phyloP scores from a whole-genome alignment of 2,113 vertebrate species.

The Picathartes gymnocephalus region DNA sequence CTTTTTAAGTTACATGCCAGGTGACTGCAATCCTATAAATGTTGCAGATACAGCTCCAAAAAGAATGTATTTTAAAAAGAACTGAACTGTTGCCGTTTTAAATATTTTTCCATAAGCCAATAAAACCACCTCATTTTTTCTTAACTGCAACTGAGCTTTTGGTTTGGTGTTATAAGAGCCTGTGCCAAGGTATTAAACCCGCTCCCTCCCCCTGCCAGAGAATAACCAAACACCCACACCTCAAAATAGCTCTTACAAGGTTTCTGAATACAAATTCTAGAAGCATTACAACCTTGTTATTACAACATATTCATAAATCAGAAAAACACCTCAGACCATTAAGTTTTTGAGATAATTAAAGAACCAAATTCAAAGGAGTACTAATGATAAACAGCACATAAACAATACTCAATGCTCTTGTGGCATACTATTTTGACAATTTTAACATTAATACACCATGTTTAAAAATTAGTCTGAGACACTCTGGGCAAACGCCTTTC shows the following conservation, averaged over 20 bases:
- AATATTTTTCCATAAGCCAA: not conserved
- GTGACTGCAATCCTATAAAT: not conserved
- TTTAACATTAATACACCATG: not conserved
- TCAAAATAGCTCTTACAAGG: not conserved
- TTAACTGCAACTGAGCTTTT: not conserved
- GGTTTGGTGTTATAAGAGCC: not conserved
- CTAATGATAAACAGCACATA: not conserved
- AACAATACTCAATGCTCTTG: not conserved
- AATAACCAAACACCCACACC: not conserved
- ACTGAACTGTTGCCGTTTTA: not conserved
- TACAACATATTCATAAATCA: not conserved
- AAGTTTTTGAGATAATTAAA: not conserved
- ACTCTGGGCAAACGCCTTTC: not conserved
- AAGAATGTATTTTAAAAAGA: not conserved
- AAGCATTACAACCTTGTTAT: not conserved
- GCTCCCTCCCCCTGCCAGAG: not conserved
- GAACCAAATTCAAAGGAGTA: not conserved
- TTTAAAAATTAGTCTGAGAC: not conserved
- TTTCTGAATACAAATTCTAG: not conserved
- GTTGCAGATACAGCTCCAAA: not conserved
- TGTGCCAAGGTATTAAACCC: not conserved
- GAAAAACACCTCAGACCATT: not conserved
- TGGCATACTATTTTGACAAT: not conserved
- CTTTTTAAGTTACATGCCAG: not conserved
- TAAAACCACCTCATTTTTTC: fast-evolving